Conservation (phyloP, 1,140 invertebrate genomes). For the Aphidius ervi region DNA sequence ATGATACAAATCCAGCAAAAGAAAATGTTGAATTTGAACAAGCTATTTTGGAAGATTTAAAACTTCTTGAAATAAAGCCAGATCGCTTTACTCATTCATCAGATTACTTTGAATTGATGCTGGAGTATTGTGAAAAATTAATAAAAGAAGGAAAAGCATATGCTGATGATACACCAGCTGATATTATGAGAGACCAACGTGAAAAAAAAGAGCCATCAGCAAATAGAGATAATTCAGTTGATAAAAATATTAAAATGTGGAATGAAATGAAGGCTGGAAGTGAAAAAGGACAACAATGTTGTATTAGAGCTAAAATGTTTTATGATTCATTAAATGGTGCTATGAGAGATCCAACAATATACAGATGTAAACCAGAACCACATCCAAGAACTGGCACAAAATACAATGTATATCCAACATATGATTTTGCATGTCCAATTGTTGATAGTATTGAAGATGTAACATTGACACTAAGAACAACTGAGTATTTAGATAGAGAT, state of each 20-base stretch:
- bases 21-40: conserved; percentile 98
- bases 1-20: conserved; percentile 99
- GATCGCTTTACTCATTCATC: conserved; percentile 95
- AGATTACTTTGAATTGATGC: conserved; percentile 92
- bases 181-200: conserved; percentile 91
- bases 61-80: conserved; percentile 86
- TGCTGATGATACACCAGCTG: conserved; percentile 93
- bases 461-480: conserved; percentile 95
- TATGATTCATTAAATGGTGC: conserved; percentile 96
- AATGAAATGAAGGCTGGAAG: conserved; percentile 91
- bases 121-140: conserved; percentile 83
- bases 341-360: conserved; percentile 98
- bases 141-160: conserved; percentile 88
- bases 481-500: conserved; percentile 98
- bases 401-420: conserved; percentile 98
- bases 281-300: conserved; percentile 75
- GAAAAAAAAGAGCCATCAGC: conserved; percentile 84
- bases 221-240: conserved; percentile 79
- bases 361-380: conserved; percentile 92
- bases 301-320: conserved; percentile 96
- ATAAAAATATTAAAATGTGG: conserved; percentile 89
- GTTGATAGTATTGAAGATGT: conserved; percentile 96
- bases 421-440: conserved; percentile 99
- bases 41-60: conserved; percentile 93
- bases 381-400: conserved; percentile 91